phyloP scores from a whole-genome alignment of 1,140 invertebrate genomes.

The Aphaenogaster rudis region DNA sequence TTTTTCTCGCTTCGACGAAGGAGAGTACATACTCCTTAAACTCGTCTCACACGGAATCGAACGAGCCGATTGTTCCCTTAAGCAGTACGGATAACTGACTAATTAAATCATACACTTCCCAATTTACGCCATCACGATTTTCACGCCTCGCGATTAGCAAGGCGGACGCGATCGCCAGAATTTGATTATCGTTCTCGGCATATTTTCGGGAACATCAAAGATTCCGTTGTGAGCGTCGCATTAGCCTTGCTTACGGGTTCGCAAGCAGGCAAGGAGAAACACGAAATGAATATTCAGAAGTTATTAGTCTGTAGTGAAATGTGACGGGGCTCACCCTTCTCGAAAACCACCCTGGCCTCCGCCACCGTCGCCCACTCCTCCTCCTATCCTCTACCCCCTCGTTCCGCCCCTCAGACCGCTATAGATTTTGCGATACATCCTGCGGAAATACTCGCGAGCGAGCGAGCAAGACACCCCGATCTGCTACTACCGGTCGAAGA shows the following conservation, averaged over 20 bases:
- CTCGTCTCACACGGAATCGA: conserved; percentile 76
- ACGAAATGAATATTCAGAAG: conserved; percentile 88
- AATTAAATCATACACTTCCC: not conserved
- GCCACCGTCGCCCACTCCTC: conserved; percentile 76
- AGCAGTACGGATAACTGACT: too few species aligned
- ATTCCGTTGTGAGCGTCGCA: conserved; percentile 83
- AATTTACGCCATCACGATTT: not conserved
- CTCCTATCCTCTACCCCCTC: conserved; percentile 54
- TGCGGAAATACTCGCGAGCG: conserved; percentile 79
- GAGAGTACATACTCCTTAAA: conserved; percentile 78
- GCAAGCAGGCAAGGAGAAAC: conserved; percentile 83
- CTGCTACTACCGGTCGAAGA: conserved; percentile 71
- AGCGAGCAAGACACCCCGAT: conserved; percentile 74
- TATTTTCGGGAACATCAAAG: not conserved
- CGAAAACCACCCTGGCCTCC: conserved; percentile 80
- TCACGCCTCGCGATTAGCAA: not conserved
- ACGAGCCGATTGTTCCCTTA: not conserved
- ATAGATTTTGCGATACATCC: conserved; percentile 87
- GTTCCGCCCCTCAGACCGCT: conserved; percentile 76
- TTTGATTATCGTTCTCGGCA: conserved; percentile 1
- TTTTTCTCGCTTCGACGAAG: conserved; percentile 83
- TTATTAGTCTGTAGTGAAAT: conserved; percentile 88
- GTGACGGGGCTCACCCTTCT: conserved; percentile 86
- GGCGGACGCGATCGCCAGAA: not conserved
- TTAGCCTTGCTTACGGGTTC: conserved; percentile 85